Base-by-base conservation (phyloP, 2,797 vertebrate species). In the Cyprinodon diabolis region DNA sequence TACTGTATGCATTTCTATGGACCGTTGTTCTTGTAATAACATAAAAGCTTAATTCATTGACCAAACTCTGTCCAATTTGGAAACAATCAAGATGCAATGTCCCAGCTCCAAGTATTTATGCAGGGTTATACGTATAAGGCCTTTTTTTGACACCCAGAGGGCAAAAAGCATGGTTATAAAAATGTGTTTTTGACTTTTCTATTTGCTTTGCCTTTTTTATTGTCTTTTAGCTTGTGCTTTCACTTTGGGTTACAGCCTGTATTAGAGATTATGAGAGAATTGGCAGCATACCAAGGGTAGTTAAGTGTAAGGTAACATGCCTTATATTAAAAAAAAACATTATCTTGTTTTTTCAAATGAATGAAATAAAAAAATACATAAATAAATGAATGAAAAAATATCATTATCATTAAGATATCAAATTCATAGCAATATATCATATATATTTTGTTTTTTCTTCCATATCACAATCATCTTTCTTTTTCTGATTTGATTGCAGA, bases 31-130 rank as follows among this genome's bases (percentile, higher is more conserved):
- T 52, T 68, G 10, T 56, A 6, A 9, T 21, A 23, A 13, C 30
- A 52, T 54, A 54, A 52, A 40, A 68, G 11, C 10, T 68, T n/a
- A 4, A 68, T 6, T 54, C n/a, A 68, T 35, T 68, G 66, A 47
- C 35, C 49, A 52, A 37, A 52, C 48, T 10, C 6, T 45, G 21
- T 65, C 11, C 62, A 45, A 23, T 13, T 23, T 45, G 62, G 25
- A 9, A 67, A 21, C 66, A 19, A 4, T 30, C 30, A 11, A 13
- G 40, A 14, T 65, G 45, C 25, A 51, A 1, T 51, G 23, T 19
- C 8, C 15, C 23, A 35, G 17, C 25, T 30, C 15, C 14, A 21
- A 67, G 25, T 10, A 68, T 49, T 65, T 65, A 7, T 45, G 21
- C 21, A 23, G 9, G 21, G 40, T 48, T 48, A 14, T 11, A 9